These are phyloP conservation scores for Diarsia brunnea DNA, from an alignment of 2,888 invertebrate genomes.

Conservation along the genomic window DNA sequence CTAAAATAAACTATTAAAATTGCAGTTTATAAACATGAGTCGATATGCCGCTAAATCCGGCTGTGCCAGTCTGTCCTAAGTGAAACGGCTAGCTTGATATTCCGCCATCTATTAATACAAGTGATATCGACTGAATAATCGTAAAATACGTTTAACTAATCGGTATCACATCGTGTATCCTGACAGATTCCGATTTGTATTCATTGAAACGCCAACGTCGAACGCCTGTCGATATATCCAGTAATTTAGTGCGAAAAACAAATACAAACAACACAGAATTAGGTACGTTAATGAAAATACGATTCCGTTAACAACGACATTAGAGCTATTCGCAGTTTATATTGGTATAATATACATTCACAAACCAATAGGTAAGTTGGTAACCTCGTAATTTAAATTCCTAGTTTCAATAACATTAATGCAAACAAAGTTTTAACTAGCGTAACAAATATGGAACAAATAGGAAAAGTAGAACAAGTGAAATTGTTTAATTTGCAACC, in stretches of 20 bases:
- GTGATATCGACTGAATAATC: slow-evolving; percentile 13
- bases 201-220: slow-evolving; percentile 32
- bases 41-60: slow-evolving; percentile 58
- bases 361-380: slow-evolving; percentile 1
- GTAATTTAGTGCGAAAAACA: slow-evolving; percentile 28
- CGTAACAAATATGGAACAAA: slow-evolving; percentile 9
- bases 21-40: slow-evolving; percentile 34
- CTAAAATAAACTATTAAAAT: slow-evolving; percentile 24
- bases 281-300: slow-evolving; percentile 37
- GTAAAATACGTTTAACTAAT: slow-evolving; percentile 6
- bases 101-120: slow-evolving; percentile 59
- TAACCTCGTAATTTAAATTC: slow-evolving; percentile 15
- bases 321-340: slow-evolving; percentile 8
- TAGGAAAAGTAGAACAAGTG: slow-evolving; percentile 34
- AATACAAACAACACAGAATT: slow-evolving; percentile 39
- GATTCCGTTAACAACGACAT: slow-evolving; percentile 23
- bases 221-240: slow-evolving; percentile 18
- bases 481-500: slow-evolving; percentile 49
- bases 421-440: slow-evolving; percentile 21
- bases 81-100: slow-evolving; percentile 54
- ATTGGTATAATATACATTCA: slow-evolving; percentile 4
- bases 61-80: slow-evolving; percentile 53
- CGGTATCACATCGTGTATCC: slow-evolving; percentile 14
- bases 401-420: slow-evolving; percentile 28
- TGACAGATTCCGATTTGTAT: slow-evolving; percentile 44